Evolutionary conservation across 2,888 invertebrate genomes (phyloP), one percentile per base, ranked within the genome.

Genomic region (Cephus spinipes): DNA sequence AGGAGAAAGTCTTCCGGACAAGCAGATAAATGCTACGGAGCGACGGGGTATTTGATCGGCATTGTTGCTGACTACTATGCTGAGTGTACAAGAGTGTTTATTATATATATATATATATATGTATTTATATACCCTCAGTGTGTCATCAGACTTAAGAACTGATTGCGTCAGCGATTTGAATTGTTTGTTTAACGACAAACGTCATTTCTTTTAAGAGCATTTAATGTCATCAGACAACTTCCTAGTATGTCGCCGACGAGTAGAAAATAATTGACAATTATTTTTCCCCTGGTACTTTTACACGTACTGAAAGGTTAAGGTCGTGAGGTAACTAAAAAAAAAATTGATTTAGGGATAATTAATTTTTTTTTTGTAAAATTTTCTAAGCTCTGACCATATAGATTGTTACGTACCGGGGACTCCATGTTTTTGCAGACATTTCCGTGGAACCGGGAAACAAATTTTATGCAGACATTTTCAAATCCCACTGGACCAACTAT

Each of bases 301-400:
- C 73, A n/a, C 15, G 33, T 32, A 4, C 35, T 15, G 32, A 35
- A 71, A 71, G 68, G n/a, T n/a, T 55, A n/a, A 36, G 33, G 32
- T 12, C 33, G 35, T 71, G 33, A 30, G 75, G 68, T 32, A n/a
- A 73, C 31, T 35, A 68, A n/a, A 75, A 68, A 71, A 74, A 76
- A 71, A 78, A 9, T 40, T 15, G 15, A 23, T 6, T 6, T 23
- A 55, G 55, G 9, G 6, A 9, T 0, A 55, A 55, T 55, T 6
- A 23, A 40, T 40, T 40, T 55, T 23, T 55, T 23, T 40, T 55
- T 9, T 9, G 9, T 23, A 6, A 2, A 23, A 55, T 23, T 2
- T 9, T 55, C 23, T 9, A 23, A 23, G 1, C 23, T 4, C 40
- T 4, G 23, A 23, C 6, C 2, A 6, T 2, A 23, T 23, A 55